Evolutionary conservation across 1,140 invertebrate genomes (phyloP), one percentile per base, ranked within the genome.

Genomic region (Temnothorax longispinosus): DNA sequence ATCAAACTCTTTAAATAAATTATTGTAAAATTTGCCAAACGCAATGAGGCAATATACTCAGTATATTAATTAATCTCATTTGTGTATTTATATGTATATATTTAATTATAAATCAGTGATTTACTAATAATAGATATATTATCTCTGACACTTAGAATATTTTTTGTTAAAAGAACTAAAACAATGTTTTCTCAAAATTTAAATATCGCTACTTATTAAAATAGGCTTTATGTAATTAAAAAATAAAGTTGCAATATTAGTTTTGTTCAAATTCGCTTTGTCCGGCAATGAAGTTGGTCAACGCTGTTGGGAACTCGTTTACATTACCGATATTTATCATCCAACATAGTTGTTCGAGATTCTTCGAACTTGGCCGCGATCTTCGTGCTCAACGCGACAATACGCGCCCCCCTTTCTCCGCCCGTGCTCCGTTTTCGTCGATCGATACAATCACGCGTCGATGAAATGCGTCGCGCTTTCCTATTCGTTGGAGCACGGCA

Each of bases 291-390:
- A 62, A 64, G 58, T 78, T 35, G 58, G 41, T 64, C 27, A 47
- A 38, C 75, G 47, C 27, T 58, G 72, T 58, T 64, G 41, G 11
- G 18, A 78, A 78, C 58, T 78, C 58, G 41, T 78, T 78, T 64
- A 64, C 58, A 64, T 78, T 64, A 78, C 15, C 41, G 41, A 77
- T 78, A 64, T 60, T 76, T 60, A 56, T 78, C 60, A 18, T 4
- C 2, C 58, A 50, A 77, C 41, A n/a, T 18, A 18, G 58, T 77
- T 78, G 21, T 21, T 21, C 21, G 21, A 21, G 0, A 21, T 21
- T 21, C 0, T 21, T 21, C 21, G 21, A 21, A 21, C 21, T 21
- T 21, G 21, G 21, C 21, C 21, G 21, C 21, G 21, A 21, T 21
- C 21, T 21, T 21, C 21, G 21, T 21, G 21, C 21, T 21, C 21